Evolutionary conservation across 2,113 vertebrate species (phyloP).

Genomic region (Semnornis frantzii): DNA sequence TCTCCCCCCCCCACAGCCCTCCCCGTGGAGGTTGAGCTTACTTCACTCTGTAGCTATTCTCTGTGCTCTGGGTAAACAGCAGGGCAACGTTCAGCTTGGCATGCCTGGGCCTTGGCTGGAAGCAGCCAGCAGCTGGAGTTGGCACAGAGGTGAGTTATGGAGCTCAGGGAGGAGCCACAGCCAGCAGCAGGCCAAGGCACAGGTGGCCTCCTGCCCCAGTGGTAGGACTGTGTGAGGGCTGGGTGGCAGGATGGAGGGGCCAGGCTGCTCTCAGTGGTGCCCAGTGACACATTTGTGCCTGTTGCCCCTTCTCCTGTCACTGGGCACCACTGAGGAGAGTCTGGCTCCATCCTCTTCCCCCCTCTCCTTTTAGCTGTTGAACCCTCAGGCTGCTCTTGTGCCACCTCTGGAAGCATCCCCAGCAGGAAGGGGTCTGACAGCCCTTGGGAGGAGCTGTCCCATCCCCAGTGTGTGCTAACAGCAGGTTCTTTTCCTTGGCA

Average conservation of each 20-base stretch:
- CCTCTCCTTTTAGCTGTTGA: too few relatives aligned
- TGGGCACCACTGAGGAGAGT: too few relatives aligned
- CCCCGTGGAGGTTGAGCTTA: not conserved
- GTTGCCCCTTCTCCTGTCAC: too few relatives aligned
- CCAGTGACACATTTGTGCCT: too few relatives aligned
- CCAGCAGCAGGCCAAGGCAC: not conserved
- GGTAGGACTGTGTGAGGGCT: not conserved
- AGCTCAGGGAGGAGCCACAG: not conserved
- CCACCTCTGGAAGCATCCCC: not conserved
- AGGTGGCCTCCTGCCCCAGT: too few relatives aligned
- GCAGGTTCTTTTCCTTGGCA: conserved; percentile 64
- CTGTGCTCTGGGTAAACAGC: not conserved
- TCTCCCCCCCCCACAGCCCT: not conserved
- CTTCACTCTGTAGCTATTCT: conserved; percentile 26
- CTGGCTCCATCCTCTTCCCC: too few relatives aligned
- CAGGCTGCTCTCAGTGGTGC: too few relatives aligned
- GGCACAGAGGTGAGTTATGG: not conserved
- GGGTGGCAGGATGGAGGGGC: too few relatives aligned
- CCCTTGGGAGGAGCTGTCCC: not conserved
- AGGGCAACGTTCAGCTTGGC: not conserved
- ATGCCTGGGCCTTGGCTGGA: not conserved
- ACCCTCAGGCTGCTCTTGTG: not conserved
- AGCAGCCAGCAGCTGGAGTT: not conserved
- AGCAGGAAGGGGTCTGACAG: not conserved
- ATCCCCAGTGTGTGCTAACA: not conserved